Percentiles rank a stretch among this genome's conserved stretches.
Conservation (phyloP, 2,888 invertebrate species). For the Drosophila atripex region DNA sequence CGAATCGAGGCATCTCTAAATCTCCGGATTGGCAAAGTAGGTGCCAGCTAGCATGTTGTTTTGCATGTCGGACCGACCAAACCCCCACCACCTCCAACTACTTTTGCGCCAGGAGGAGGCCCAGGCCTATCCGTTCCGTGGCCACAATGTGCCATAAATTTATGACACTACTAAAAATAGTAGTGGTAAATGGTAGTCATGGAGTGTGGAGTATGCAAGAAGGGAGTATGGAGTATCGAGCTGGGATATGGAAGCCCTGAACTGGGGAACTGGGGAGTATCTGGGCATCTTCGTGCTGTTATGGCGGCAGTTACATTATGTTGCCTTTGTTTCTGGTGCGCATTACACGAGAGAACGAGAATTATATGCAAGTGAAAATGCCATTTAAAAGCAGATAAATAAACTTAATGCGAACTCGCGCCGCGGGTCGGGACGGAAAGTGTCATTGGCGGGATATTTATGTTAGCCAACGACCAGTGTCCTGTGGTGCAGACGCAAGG, state of each 20-base stretch:
- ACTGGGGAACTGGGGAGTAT: conserved; percentile 6
- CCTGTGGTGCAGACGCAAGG: conserved; percentile 31
- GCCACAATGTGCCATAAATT: conserved; percentile 76
- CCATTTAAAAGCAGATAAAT: conserved; percentile 77
- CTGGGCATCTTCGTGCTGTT: conserved; percentile 39
- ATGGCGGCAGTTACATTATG: conserved; percentile 69
- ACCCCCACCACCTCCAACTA: conserved; percentile 13
- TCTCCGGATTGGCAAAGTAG: conserved; percentile 58
- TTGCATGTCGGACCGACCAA: conserved; percentile 36
- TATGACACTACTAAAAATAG: conserved; percentile 78
- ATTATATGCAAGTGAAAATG: conserved; percentile 77
- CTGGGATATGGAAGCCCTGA: conserved; percentile 2
- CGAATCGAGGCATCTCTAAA: conserved; percentile 44
- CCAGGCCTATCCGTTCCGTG: conserved; percentile 15
- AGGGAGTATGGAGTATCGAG: conserved; percentile 23
- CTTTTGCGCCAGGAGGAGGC: conserved; percentile 25
- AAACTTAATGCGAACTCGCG: conserved; percentile 69
- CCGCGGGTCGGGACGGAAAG: conserved; percentile 26
- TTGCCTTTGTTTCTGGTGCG: conserved; percentile 78
- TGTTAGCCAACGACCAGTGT: conserved; percentile 10
- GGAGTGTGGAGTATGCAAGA: conserved; percentile 19
- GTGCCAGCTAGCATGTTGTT: conserved; percentile 74
- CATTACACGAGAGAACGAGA: conserved; percentile 70
- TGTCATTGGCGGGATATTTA: conserved; percentile 39
- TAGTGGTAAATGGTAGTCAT: conserved; percentile 72